Percentiles rank a stretch among this genome's conserved stretches.
Evolutionary conservation across 2,113 vertebrate species (phyloP).

Genomic region (Sebastes schlegelii): DNA sequence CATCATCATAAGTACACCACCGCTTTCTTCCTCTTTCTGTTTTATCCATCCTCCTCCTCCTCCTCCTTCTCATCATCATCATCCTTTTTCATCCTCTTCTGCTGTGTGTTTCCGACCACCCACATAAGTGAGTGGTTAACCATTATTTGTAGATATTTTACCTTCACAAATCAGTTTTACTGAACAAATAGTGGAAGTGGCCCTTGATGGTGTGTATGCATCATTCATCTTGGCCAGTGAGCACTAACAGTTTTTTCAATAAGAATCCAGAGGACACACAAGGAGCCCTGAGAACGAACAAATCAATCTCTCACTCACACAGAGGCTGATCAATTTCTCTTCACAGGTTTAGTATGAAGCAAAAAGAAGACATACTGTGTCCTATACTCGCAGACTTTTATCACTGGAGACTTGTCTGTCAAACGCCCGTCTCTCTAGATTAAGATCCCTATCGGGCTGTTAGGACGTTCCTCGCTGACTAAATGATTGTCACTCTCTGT

Average conservation of each 20-base stretch:
- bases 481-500: constrained; percentile 30
- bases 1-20: constrained; percentile 4
- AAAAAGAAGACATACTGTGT: constrained; percentile 26
- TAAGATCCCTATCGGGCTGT: constrained; percentile 33
- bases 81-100: constrained; percentile 17
- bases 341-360: constrained; percentile 16
- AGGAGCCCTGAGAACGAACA: constrained; percentile 30
- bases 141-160: constrained; percentile 34
- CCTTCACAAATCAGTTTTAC: constrained; percentile 13
- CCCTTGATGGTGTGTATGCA: background rate
- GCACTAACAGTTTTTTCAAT: background rate
- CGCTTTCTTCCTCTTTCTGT: constrained; percentile 9
- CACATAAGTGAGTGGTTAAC: constrained; percentile 29
- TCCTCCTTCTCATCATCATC: constrained; percentile 22
- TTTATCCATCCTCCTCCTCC: background rate
- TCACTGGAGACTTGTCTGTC: constrained; percentile 34
- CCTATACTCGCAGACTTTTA: background rate
- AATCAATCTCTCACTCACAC: constrained; percentile 20
- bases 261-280: constrained; percentile 28
- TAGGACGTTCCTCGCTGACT: constrained; percentile 21
- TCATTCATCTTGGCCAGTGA: background rate
- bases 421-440: constrained; percentile 25
- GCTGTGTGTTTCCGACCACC: constrained; percentile 42
- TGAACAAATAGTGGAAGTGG: background rate
- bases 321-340: constrained; percentile 17